These are phyloP conservation scores for Centropyge bicolor DNA, from an alignment of 2,797 vertebrate genomes.

Conservation along the genomic window DNA sequence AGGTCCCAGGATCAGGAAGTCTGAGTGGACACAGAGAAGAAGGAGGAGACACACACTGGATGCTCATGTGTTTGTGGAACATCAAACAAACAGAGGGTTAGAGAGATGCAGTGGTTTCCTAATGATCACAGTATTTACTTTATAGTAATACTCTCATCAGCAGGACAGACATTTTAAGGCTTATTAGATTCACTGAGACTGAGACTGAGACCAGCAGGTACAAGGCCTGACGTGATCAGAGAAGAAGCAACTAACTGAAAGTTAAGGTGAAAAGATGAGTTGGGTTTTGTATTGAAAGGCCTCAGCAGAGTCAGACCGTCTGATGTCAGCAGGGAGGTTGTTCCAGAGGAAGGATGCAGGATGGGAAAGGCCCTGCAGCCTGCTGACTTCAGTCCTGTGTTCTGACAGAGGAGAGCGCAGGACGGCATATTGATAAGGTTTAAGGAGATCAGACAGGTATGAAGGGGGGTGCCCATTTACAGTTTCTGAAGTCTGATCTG, in stretches of 20 bases:
- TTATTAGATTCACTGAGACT: not conserved
- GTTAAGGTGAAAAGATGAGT: not conserved
- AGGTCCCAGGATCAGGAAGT: not conserved
- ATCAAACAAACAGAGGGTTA: not conserved
- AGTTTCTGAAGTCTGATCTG: not conserved
- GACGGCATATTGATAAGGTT: constrained; percentile 10
- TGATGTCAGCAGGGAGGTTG: not conserved
- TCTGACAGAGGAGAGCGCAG: not conserved
- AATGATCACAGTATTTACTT: not conserved
- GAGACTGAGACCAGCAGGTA: not conserved
- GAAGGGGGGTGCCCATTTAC: not conserved
- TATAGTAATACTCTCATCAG: not conserved
- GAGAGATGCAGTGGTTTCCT: not conserved
- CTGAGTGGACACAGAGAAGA: not conserved
- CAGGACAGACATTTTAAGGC: not conserved
- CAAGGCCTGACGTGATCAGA: not conserved
- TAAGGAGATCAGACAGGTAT: not conserved
- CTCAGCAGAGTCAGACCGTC: not conserved
- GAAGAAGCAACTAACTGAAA: not conserved
- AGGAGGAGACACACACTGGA: not conserved
- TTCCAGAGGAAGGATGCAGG: not conserved
- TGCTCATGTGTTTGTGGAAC: not conserved
- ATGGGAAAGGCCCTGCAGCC: constrained; percentile 1
- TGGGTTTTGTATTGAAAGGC: not conserved
- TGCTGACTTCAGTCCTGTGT: not conserved